A percentile compares a stretch with the other conserved stretches of the same genome.
phyloP scores from a whole-genome alignment of 2,113 vertebrate genomes.

The Pelusios castaneus region DNA sequence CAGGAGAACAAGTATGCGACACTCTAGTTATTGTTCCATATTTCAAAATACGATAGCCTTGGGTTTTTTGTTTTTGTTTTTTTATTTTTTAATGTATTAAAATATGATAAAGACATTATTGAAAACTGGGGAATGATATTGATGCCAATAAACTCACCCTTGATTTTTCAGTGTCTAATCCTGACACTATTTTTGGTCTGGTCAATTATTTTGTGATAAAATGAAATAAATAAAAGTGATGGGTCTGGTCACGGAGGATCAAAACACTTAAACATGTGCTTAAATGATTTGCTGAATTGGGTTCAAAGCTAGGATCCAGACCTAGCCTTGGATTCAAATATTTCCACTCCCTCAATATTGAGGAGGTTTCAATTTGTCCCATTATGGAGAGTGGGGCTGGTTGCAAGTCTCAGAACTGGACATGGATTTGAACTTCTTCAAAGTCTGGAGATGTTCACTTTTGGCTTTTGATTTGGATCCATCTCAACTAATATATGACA shows the following conservation, averaged over 20 bases:
- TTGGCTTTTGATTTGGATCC: neutral
- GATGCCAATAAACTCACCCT: neutral
- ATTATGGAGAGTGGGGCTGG: neutral
- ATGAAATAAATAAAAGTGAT: neutral
- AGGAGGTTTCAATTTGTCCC: neutral
- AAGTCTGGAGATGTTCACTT: neutral
- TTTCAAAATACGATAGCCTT: neutral
- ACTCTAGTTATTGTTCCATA: conserved; percentile 22
- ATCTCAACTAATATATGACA: neutral
- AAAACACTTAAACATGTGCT: neutral
- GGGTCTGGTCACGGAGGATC: neutral
- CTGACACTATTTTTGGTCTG: neutral
- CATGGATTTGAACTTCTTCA: neutral
- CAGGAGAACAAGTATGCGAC: conserved; percentile 23
- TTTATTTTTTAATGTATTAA: conserved; percentile 13
- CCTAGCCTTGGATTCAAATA: neutral
- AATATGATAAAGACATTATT: conserved; percentile 34
- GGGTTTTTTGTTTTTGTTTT: neutral
- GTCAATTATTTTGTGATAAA: neutral
- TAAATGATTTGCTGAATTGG: neutral
- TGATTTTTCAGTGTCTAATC: neutral
- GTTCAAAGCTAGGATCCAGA: neutral
- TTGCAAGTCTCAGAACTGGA: neutral
- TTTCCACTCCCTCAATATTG: neutral
- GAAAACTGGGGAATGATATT: neutral